A percentile compares a stretch with the other conserved stretches of the same genome.
These are phyloP conservation scores for Yponomeuta evonymella DNA, from an alignment of 2,888 invertebrate genomes.

Conservation along the genomic window DNA sequence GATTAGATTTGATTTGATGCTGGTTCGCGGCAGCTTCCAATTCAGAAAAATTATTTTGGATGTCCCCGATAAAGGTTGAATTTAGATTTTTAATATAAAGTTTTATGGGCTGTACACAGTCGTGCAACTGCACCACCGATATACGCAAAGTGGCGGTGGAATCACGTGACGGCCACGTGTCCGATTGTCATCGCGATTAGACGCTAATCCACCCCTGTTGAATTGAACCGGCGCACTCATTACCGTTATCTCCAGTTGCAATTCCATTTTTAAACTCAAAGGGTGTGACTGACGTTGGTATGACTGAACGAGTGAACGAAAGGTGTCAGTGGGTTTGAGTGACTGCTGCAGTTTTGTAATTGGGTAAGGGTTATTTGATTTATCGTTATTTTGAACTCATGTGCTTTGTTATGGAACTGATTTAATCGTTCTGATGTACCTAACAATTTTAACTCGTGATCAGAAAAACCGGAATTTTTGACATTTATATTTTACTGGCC, in stretches of 20 bases:
- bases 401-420: background rate
- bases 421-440: background rate
- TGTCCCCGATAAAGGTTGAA: too few relatives aligned
- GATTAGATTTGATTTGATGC: too few relatives aligned
- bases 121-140: background rate
- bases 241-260: conserved; percentile 64
- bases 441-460: too few relatives aligned
- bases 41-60: too few relatives aligned
- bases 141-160: background rate
- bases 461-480: too few relatives aligned
- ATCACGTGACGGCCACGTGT: conserved; percentile 33
- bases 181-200: conserved; percentile 73
- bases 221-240: conserved; percentile 53
- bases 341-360: conserved; percentile 10
- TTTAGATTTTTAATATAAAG: too few relatives aligned
- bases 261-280: conserved; percentile 35
- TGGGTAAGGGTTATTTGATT: background rate
- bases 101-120: background rate
- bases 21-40: too few relatives aligned
- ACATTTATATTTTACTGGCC: too few relatives aligned
- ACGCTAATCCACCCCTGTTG: conserved; percentile 56
- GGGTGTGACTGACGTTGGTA: conserved; percentile 22
- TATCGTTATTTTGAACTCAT: background rate
- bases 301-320: conserved; percentile 26
- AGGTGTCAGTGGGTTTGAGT: conserved; percentile 19